Conservation (phyloP, 2,888 invertebrate genomes). For the Melipona bicolor region DNA sequence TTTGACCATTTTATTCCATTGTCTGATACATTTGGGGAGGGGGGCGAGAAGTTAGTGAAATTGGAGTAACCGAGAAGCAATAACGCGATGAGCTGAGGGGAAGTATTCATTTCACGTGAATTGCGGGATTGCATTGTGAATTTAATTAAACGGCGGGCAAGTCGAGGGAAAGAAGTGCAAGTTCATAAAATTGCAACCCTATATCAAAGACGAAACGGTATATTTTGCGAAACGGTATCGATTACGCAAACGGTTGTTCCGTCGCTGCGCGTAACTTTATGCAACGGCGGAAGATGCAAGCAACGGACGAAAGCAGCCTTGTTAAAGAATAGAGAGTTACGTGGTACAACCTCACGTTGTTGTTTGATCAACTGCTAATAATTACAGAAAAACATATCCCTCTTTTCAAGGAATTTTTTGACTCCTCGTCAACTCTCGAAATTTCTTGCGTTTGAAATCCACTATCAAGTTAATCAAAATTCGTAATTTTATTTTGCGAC, state of each 20-base stretch:
- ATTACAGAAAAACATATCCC: slow-evolving; percentile 44
- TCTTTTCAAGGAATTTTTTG: slow-evolving; percentile 19
- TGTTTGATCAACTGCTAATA: slow-evolving; percentile 59
- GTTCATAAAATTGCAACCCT: not conserved
- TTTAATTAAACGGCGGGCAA: not conserved
- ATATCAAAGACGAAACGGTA: not conserved
- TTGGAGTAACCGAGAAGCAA: not conserved
- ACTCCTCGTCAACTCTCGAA: not conserved
- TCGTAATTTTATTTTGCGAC: no score
- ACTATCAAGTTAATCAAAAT: no score
- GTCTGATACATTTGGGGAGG: no score
- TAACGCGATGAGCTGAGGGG: not conserved
- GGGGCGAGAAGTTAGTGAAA: not conserved
- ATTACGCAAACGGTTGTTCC: slow-evolving; percentile 39
- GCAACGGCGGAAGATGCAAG: slow-evolving; percentile 36
- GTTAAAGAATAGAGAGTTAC: slow-evolving; percentile 57
- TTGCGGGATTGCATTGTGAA: not conserved
- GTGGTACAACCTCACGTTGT: slow-evolving; percentile 47
- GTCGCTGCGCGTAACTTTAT: slow-evolving; percentile 41
- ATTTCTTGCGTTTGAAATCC: not conserved
- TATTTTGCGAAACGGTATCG: not conserved
- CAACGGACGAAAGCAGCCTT: slow-evolving; percentile 50
- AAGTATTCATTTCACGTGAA: not conserved
- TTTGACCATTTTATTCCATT: no score
- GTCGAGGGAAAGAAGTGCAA: not conserved